phyloP scores from a whole-genome alignment of 2,113 vertebrate genomes.

The Lepisosteus oculatus region DNA sequence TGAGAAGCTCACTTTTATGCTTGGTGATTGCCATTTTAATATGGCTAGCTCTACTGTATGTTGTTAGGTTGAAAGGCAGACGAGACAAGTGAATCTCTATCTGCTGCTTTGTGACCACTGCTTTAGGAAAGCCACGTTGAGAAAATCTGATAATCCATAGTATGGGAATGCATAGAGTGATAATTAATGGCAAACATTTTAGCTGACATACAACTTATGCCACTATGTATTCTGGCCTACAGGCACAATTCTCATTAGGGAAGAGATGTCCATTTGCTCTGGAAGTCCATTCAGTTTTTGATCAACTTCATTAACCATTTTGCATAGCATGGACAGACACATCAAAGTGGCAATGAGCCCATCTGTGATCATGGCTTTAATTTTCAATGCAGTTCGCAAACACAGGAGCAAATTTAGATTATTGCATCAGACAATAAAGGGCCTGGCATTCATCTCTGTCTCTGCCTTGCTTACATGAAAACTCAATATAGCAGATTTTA shows the following conservation, averaged over 20 bases:
- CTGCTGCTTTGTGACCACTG: no score
- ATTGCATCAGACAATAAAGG: neutral
- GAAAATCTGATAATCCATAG: no score
- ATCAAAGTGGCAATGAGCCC: no score
- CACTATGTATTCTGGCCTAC: no score
- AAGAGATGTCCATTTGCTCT: neutral
- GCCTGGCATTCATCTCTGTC: neutral
- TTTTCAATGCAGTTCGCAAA: neutral
- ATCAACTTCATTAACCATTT: neutral
- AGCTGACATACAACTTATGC: neutral
- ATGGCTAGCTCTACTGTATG: no score
- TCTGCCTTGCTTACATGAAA: neutral
- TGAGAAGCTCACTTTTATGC: no score
- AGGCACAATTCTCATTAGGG: neutral
- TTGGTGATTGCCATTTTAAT: no score
- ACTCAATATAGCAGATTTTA: constrained; percentile 4
- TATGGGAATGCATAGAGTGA: neutral
- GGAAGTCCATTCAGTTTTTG: no score
- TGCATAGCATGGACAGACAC: neutral
- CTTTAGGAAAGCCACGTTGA: no score
- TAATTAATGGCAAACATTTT: neutral
- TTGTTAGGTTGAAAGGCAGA: no score
- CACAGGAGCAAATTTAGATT: neutral
- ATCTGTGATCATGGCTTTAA: neutral
- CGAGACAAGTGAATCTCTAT: no score